A percentile compares a stretch with the other conserved stretches of the same genome.
phyloP scores from a whole-genome alignment of 2,888 invertebrate species.

The Plagodis dolabraria region DNA sequence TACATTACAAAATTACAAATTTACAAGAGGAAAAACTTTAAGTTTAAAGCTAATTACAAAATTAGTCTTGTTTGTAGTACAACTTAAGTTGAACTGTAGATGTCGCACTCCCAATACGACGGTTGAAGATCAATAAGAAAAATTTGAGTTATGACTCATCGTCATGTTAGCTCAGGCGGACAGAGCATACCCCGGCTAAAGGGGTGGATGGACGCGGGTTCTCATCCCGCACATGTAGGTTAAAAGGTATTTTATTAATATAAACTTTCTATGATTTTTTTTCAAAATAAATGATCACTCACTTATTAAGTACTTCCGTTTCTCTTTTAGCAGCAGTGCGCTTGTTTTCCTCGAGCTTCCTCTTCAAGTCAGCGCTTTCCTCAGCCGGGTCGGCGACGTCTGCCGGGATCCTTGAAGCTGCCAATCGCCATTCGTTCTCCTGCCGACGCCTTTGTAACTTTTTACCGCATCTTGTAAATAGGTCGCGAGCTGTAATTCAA shows the following conservation, averaged over 20 bases:
- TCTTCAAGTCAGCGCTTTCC: conserved; percentile 76
- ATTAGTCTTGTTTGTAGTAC: no score
- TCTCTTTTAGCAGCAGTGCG: conserved; percentile 77
- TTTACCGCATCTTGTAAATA: conserved; percentile 87
- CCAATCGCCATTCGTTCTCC: conserved; percentile 86
- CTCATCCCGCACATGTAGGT: no score
- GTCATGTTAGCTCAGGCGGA: no score
- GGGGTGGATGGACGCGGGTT: no score
- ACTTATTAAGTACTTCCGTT: conserved; percentile 84
- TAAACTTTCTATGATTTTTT: background rate
- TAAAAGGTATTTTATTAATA: background rate
- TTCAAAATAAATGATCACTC: conserved; percentile 48
- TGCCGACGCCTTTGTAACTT: conserved; percentile 87
- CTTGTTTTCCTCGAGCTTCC: conserved; percentile 84
- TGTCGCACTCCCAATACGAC: no score
- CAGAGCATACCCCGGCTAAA: no score
- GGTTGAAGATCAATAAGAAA: no score
- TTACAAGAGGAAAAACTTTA: no score
- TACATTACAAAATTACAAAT: no score
- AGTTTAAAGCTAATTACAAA: no score
- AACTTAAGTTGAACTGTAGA: no score
- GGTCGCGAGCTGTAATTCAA: conserved; percentile 81
- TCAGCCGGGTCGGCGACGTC: conserved; percentile 85
- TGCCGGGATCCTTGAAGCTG: conserved; percentile 78
- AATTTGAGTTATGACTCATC: no score